Percentiles rank a stretch among this genome's conserved stretches.
phyloP scores from a whole-genome alignment of 2,888 invertebrate species.

The Pollenia griseotomentosa region DNA sequence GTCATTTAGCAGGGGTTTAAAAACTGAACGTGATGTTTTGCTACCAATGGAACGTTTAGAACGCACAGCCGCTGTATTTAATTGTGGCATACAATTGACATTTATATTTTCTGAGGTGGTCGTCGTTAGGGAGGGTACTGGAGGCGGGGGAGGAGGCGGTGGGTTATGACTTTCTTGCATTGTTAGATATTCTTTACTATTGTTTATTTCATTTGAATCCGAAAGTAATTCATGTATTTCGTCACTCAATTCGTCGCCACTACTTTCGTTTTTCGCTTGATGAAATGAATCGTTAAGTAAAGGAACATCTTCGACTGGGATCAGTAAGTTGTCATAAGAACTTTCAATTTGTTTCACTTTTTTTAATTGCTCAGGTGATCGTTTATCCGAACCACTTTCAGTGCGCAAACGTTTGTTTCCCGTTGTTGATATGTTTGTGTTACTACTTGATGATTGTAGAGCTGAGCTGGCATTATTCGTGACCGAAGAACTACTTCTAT shows the following conservation, averaged over 20 bases:
- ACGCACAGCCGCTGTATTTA: slow-evolving; percentile 67
- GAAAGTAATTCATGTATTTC: slow-evolving; percentile 79
- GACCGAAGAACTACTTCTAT: slow-evolving; percentile 71
- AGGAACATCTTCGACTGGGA: slow-evolving; percentile 12
- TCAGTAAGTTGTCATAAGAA: slow-evolving; percentile 24
- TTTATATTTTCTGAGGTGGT: slow-evolving; percentile 37
- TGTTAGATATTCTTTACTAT: slow-evolving; percentile 53
- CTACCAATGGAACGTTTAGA: slow-evolving; percentile 69
- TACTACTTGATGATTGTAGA: slow-evolving; percentile 17
- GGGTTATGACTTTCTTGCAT: slow-evolving; percentile 28
- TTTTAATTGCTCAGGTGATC: slow-evolving; percentile 85
- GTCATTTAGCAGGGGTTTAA: slow-evolving; percentile 82
- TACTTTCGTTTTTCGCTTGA: slow-evolving; percentile 74
- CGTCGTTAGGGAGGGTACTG: not conserved
- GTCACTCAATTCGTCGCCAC: slow-evolving; percentile 79
- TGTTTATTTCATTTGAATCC: slow-evolving; percentile 59
- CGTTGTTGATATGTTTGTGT: slow-evolving; percentile 38
- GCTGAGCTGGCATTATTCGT: slow-evolving; percentile 67
- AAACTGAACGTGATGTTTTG: slow-evolving; percentile 76
- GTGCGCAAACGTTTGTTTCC: slow-evolving; percentile 85
- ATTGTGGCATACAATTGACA: slow-evolving; percentile 50
- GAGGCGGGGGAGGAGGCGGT: slow-evolving; percentile 12
- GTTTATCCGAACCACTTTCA: slow-evolving; percentile 87
- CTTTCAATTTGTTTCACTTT: slow-evolving; percentile 77
- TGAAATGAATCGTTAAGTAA: slow-evolving; percentile 33